phyloP scores from a whole-genome alignment of 2,113 vertebrate species.

The Brienomyrus longianalis region DNA sequence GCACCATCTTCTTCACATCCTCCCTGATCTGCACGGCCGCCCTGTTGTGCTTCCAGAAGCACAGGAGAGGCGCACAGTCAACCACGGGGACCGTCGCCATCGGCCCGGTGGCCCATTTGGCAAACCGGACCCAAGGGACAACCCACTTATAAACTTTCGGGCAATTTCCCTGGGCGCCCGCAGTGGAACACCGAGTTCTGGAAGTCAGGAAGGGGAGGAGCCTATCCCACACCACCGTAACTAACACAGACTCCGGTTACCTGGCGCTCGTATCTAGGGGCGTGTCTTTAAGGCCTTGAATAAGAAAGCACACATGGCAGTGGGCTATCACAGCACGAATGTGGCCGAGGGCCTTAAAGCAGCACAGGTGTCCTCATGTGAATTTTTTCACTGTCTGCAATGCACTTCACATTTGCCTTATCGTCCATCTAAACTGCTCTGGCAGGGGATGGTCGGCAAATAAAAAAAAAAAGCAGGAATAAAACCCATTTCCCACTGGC shows the following conservation, averaged over 20 bases:
- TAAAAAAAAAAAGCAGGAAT: background rate
- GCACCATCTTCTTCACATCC: conserved; percentile 81
- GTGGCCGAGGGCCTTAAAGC: background rate
- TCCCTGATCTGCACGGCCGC: conserved; percentile 72
- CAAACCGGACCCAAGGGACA: background rate
- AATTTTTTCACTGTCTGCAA: background rate
- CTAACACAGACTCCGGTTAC: conserved; percentile 57
- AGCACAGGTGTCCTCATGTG: background rate
- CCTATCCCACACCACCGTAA: conserved; percentile 36
- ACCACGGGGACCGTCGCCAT: conserved; percentile 31
- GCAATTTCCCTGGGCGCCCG: background rate
- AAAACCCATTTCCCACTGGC: background rate
- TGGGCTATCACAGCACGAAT: background rate
- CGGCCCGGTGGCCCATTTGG: no score
- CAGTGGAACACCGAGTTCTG: background rate
- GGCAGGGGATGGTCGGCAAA: background rate
- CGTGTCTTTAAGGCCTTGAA: conserved; percentile 21
- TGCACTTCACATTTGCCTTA: background rate
- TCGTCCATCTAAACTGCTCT: background rate
- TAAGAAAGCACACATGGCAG: background rate
- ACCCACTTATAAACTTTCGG: background rate
- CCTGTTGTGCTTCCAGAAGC: conserved; percentile 74
- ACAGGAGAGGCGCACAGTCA: conserved; percentile 53
- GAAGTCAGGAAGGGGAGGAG: conserved; percentile 17
- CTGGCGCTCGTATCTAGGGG: conserved; percentile 47